phyloP scores from a whole-genome alignment of 2,113 vertebrate genomes.

The Xerus inauris region DNA sequence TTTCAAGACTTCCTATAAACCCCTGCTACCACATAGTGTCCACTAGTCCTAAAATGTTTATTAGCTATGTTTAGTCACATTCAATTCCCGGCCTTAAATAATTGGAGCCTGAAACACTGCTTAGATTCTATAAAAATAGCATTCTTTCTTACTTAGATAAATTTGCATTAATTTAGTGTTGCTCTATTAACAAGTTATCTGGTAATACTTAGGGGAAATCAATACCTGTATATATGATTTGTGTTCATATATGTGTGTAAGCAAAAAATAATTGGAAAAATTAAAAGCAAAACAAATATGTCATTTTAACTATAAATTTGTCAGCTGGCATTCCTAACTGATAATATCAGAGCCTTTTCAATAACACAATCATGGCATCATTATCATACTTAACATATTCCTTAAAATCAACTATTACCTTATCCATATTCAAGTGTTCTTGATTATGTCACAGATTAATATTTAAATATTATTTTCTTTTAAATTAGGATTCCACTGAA shows the following conservation, averaged over 20 bases:
- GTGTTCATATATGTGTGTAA: not conserved
- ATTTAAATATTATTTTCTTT: conserved; percentile 28
- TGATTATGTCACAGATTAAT: conserved; percentile 41
- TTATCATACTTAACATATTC: not conserved
- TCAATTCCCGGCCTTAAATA: not conserved
- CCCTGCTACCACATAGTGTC: not conserved
- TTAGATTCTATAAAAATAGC: not conserved
- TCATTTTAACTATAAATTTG: conserved; percentile 16
- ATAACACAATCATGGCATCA: not conserved
- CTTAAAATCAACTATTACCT: conserved; percentile 34
- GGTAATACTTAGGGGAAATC: not conserved
- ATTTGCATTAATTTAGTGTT: conserved; percentile 41
- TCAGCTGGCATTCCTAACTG: not conserved
- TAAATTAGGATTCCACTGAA: conserved; percentile 25
- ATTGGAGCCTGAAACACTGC: not conserved
- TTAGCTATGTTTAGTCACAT: not conserved
- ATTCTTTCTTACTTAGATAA: not conserved
- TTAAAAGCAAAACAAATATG: conserved; percentile 1
- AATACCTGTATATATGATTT: not conserved
- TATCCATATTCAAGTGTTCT: not conserved
- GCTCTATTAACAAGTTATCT: not conserved
- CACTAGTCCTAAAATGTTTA: conserved; percentile 21
- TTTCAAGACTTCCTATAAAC: conserved; percentile 22
- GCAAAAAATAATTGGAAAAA: not conserved
- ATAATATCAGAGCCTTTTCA: not conserved